Base-by-base conservation (phyloP, 2,797 vertebrate species). In the Cephalopachus bancanus region DNA sequence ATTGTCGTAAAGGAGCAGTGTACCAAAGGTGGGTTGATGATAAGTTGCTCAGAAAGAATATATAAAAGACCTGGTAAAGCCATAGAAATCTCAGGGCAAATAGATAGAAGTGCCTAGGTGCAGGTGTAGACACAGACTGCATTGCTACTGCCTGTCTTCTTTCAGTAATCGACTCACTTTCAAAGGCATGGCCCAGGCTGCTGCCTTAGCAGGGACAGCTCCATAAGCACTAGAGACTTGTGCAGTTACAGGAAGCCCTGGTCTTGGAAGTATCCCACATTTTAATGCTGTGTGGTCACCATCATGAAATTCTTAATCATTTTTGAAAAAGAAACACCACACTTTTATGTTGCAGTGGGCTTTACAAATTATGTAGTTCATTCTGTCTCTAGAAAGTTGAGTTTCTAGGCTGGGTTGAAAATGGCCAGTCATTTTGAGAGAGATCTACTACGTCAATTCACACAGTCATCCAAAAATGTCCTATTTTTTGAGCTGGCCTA, bases 241-340 rank as follows among this genome's bases (percentile, higher is more conserved):
- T 30, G 10, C 3, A 81, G 2, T 37, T n/a, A 30, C n/a, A 33
- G 16, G 22, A 8, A 72, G 3, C 5, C 5, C 15, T 24, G 2
- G 1, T 1, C 26, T 30, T 28, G 17, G 69, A 83, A 78, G 74
- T 28, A 5, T 19, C 49, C 16, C 4, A 65, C 2, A 22, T 0
- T 69, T 81, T 69, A 33, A 51, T 83, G 8, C 22, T 81, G 7
- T 91, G 3, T 7, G 33, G 0, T 33, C 44, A 49, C 15, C 5
- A 37, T 76, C 28, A 76, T 93, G 17, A 71, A 85, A 93, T 59
- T 84, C 44, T 75, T 60, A 57, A 28, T 19, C 9, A 53, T 51
- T 64, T 85, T 44, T 19, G 4, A 81, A 71, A 57, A 59, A 53
- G 7, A 11, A 8, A 81, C 22, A 20, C 2, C 24, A 22, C 5